Conservation (phyloP, 1,140 invertebrate species). For the Globodera rostochiensis region DNA sequence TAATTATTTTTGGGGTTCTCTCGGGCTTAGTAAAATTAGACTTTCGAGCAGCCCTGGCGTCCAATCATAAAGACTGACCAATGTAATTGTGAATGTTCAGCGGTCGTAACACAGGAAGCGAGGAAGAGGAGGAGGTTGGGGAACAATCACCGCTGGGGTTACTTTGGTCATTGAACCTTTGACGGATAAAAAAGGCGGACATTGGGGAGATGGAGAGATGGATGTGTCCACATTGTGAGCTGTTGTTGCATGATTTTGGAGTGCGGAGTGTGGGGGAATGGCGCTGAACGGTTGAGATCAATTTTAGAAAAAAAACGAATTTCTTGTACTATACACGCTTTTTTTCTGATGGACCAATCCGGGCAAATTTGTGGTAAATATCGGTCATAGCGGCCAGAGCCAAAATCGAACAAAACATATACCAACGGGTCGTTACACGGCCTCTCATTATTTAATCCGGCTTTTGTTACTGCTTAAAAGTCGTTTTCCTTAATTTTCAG, state of each 20-base stretch:
- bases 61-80: conserved; percentile 8
- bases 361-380: too few relatives aligned
- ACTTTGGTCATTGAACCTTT: conserved; percentile 1
- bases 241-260: conserved; percentile 6
- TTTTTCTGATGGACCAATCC: too few relatives aligned
- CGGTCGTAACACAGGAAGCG: conserved; percentile 9
- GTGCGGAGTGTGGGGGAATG: conserved; percentile 22
- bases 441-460: too few relatives aligned
- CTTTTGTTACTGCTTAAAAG: too few relatives aligned
- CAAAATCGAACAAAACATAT: too few relatives aligned
- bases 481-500: too few relatives aligned
- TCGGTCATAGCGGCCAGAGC: too few relatives aligned
- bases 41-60: too few relatives aligned
- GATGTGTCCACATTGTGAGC: neutral
- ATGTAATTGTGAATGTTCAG: conserved; percentile 30
- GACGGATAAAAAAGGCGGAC: conserved; percentile 27
- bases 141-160: neutral
- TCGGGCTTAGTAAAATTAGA: too few relatives aligned
- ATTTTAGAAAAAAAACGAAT: neutral
- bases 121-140: neutral
- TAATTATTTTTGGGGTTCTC: too few relatives aligned
- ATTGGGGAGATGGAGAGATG: conserved; percentile 32
- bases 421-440: too few relatives aligned
- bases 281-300: neutral
- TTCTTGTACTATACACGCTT: too few relatives aligned